Evolutionary conservation across 2,888 invertebrate genomes (phyloP), one percentile per base, ranked within the genome.

Genomic region (Anaspis maculata): DNA sequence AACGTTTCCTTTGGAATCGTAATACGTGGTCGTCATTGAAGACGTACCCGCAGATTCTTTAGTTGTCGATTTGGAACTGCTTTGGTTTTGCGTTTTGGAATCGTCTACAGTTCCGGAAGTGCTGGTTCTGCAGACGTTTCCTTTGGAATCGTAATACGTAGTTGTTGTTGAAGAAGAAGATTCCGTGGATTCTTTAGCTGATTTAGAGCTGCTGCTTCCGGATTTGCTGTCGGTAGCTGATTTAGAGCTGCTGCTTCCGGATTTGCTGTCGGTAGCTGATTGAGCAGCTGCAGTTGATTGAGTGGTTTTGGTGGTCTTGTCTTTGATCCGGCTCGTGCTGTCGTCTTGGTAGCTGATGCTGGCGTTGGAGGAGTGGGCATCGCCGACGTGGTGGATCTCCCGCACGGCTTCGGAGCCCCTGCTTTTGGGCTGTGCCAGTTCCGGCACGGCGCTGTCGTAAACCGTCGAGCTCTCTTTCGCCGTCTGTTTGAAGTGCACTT

Each of bases 391-490:
- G 32, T 65, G 64, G 12, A 61, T 39, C 38, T 65, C 64, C 55
- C 70, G 36, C 55, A 61, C 53, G 61, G 56, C 57, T 66, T 69
- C 54, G 48, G 69, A 45, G 61, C 69, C 58, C 67, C 71, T 59
- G 58, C 55, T 57, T 48, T 61, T 54, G 1, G 66, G 62, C 41
- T 58, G 41, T 27, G 40, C 42, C 16, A 61, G 43, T 28, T 74
- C 74, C 35, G 71, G 70, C 52, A 71, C 69, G 2, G 70, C 72
- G 3, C 72, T 68, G 45, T 76, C 76, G 51, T 69, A 77, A 24
- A 68, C 70, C 3, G 72, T 68, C 45, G 71, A 67, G 58, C 69
- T 69, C 30, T 75, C 72, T 42, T 68, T 70, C 35, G 69, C 68
- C 51, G 72, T 67, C 45, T 69, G 66, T 39, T 70, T 68, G 41